Conservation (phyloP, 2,113 vertebrate genomes). For the Oceanites oceanicus region DNA sequence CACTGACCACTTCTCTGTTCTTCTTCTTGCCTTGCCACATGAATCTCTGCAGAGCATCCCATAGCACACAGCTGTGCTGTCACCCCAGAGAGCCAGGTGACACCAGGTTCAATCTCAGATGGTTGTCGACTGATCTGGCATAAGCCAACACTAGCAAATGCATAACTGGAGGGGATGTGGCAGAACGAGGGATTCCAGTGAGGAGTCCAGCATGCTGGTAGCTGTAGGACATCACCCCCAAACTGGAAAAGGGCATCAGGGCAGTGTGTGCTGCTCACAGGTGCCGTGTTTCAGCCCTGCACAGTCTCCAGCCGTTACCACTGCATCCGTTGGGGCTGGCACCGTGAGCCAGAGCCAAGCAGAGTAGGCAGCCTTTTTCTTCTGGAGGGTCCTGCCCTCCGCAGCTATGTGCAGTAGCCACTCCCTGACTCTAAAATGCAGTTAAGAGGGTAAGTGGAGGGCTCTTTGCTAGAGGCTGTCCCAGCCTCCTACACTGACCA, state of each 20-base stretch:
- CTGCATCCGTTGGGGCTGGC: neutral
- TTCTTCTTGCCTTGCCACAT: neutral
- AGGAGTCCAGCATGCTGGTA: neutral
- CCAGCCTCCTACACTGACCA: neutral
- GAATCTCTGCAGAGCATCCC: neutral
- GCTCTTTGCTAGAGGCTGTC: neutral
- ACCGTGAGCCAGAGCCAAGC: neutral
- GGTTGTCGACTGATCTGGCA: neutral
- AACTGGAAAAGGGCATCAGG: neutral
- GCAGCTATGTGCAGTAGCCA: neutral
- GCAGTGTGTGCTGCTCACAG: neutral
- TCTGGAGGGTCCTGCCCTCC: neutral
- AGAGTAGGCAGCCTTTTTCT: neutral
- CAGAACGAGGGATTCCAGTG: neutral
- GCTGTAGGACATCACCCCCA: neutral
- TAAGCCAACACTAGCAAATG: neutral
- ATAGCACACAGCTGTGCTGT: neutral
- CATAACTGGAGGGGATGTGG: neutral
- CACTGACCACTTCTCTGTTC: neutral
- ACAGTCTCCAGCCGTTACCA: neutral
- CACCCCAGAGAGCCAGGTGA: neutral
- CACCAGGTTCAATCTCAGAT: neutral
- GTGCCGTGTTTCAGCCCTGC: neutral
- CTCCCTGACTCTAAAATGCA: neutral
- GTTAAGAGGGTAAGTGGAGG: neutral